Evolutionary conservation across 23 tunicate genomes (phyloP), one percentile per base, ranked within the genome.

Genomic region (Botrylloides violaceus): DNA sequence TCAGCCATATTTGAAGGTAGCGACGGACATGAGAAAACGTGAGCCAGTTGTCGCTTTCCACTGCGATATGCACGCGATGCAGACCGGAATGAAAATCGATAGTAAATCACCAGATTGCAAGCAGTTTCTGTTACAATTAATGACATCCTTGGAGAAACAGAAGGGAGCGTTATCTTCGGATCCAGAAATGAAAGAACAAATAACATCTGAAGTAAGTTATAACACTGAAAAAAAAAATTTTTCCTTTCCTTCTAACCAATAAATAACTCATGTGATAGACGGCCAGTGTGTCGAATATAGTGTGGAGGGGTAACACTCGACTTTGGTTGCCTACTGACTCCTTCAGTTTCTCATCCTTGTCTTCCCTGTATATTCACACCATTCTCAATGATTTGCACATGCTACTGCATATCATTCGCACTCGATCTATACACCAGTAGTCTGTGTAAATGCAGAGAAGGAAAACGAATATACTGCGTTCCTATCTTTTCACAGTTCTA

Each of bases 11-110:
- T 49, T 86, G 18, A 86, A 80, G 70, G 79, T 76, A 20, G 85
- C 76, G 7, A 61, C 30, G 39, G 95, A 86, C 66, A 62, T 86
- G 39, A 21, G 70, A 6, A 71, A 61, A 49, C 70, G 72, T 2
- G 78, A 80, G 21, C 81, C 81, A 75, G 77, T 80, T 7, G 75
- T 77, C 2, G 90, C 95, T 29, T 86, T 80, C 36, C 71, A 80
- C 39, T 86, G 95, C 66, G 60, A 71, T 53, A 48, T 74, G 32
- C 76, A 86, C 68, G 85, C 95, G 35, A 47, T 86, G 66, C 79
- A 76, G 68, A 31, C 74, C 32, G 95, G 88, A 23, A 57, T 86
- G 61, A 80, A 80, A 71, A 76, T 83, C 4, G 62, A 75, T 43
- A 79, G 72, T 61, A 79, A 85, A 56, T 2, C 73, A 28, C 74